A percentile compares a stretch with the other conserved stretches of the same genome.
Evolutionary conservation across 2,888 invertebrate species (phyloP).

Genomic region (Chydorus sphaericus): DNA sequence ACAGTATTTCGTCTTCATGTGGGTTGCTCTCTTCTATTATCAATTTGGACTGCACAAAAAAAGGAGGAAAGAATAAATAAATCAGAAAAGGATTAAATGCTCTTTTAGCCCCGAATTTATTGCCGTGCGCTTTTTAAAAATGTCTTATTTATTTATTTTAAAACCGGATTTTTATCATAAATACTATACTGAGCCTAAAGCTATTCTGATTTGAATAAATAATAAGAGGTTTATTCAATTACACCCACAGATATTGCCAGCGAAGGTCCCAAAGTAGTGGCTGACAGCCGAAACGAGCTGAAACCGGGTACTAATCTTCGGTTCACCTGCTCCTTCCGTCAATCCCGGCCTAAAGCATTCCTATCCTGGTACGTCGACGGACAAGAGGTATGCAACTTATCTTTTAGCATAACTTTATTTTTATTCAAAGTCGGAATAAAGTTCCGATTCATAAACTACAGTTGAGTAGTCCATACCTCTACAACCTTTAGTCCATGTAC

Average conservation of each 20-base stretch:
- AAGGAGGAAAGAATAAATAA: no score
- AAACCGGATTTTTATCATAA: not conserved
- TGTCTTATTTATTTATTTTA: not conserved
- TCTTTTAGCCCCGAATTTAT: no score
- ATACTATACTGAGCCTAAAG: not conserved
- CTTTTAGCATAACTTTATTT: not conserved
- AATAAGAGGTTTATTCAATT: no score
- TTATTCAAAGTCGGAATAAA: no score
- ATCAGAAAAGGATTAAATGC: no score
- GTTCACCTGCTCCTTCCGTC: slow-evolving; percentile 4
- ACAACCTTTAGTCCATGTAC: not conserved
- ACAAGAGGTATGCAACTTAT: not conserved
- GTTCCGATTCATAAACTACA: no score
- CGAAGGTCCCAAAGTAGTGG: not conserved
- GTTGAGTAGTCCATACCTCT: no score
- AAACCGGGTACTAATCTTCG: slow-evolving; percentile 6
- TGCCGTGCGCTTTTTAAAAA: no score
- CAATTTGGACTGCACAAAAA: no score
- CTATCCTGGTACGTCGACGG: slow-evolving; percentile 3
- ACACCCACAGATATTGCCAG: slow-evolving; percentile 7
- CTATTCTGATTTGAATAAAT: not conserved
- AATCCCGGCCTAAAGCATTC: not conserved
- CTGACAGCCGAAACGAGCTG: not conserved
- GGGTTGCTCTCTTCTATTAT: no score
- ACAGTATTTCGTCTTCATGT: no score